phyloP scores from a whole-genome alignment of 2,888 invertebrate genomes.

The Chymomyza procnemis region DNA sequence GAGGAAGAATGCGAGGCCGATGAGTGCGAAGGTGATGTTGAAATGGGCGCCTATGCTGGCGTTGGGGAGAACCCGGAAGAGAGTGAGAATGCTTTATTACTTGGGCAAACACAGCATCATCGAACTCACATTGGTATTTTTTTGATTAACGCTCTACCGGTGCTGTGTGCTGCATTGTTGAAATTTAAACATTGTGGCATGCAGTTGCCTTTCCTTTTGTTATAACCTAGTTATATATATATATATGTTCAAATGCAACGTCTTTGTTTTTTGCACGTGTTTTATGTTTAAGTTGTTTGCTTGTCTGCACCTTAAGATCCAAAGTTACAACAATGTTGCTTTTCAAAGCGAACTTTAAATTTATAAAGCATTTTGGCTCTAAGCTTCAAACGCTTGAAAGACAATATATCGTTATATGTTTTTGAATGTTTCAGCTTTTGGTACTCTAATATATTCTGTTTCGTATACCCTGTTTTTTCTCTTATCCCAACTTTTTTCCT shows the following conservation, averaged over 20 bases:
- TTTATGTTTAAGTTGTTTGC: constrained; percentile 8
- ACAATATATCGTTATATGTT: constrained; percentile 1
- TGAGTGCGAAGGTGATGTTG: constrained; percentile 77
- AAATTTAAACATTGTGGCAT: constrained; percentile 22
- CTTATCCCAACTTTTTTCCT: constrained; percentile 1
- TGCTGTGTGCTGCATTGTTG: neutral
- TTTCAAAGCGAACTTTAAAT: neutral
- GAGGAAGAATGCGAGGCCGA: constrained; percentile 82
- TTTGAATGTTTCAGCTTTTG: constrained; percentile 31
- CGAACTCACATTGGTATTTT: constrained; percentile 79
- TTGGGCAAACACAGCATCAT: constrained; percentile 79
- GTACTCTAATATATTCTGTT: constrained; percentile 26
- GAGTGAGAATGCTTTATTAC: constrained; percentile 79
- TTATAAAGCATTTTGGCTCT: neutral
- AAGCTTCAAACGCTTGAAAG: neutral
- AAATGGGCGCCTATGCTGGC: constrained; percentile 74
- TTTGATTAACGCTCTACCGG: constrained; percentile 76
- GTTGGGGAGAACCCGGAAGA: constrained; percentile 78
- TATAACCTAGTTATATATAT: constrained; percentile 44
- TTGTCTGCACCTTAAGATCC: neutral
- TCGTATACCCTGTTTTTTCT: constrained; percentile 10
- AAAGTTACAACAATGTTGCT: neutral
- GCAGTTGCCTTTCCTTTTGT: constrained; percentile 53
- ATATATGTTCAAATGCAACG: constrained; percentile 30
- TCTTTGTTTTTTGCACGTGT: constrained; percentile 13